Conservation (phyloP, 23 tunicate species). For the Pegea sp. region DNA sequence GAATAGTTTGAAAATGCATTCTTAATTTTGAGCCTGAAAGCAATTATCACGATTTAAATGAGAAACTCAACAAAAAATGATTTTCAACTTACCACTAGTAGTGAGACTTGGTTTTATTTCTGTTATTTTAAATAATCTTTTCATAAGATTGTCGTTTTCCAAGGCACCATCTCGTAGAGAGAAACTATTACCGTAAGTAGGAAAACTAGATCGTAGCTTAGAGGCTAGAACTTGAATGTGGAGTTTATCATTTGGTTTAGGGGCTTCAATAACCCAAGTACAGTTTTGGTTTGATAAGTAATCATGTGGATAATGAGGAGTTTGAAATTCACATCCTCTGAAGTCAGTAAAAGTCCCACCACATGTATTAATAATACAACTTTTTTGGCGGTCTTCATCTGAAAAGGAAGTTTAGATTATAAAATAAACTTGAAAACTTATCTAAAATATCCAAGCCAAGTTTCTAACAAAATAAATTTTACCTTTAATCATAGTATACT, state of each 20-base stretch:
- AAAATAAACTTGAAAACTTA: not conserved
- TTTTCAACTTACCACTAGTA: too few relatives aligned
- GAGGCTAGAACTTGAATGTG: not conserved
- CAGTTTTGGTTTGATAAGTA: not conserved
- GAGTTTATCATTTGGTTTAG: not conserved
- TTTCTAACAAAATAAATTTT: not conserved
- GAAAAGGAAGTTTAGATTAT: not conserved
- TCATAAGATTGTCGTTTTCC: too few relatives aligned
- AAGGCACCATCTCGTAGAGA: too few relatives aligned
- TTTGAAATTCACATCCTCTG: not conserved
- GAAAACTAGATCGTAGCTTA: too few relatives aligned
- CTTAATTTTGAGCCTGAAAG: too few relatives aligned
- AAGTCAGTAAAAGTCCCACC: not conserved
- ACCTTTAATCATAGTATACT: not conserved
- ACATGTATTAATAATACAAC: not conserved
- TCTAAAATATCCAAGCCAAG: not conserved
- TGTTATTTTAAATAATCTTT: too few relatives aligned
- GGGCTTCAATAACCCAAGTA: not conserved
- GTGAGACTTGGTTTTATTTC: too few relatives aligned
- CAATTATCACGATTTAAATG: too few relatives aligned
- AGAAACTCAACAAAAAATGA: too few relatives aligned
- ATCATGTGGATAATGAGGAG: not conserved
- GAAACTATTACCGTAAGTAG: too few relatives aligned
- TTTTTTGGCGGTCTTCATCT: not conserved
- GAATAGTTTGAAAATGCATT: too few relatives aligned